Evolutionary conservation across 2,797 vertebrate species (phyloP).

Genomic region (Coreius guichenoti): DNA sequence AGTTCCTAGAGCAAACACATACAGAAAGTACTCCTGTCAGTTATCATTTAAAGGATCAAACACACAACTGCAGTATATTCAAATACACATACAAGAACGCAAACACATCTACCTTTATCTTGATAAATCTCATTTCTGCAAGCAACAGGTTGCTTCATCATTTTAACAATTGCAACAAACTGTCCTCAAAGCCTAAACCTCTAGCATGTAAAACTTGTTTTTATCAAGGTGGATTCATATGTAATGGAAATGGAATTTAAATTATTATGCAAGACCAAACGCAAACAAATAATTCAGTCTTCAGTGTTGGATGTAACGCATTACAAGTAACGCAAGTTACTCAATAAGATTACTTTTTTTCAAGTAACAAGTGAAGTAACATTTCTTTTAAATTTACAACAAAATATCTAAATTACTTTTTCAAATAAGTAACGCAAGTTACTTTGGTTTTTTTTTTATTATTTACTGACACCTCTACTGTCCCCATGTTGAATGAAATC

Average conservation of each 20-base stretch:
- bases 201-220: not conserved
- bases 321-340: too few relatives aligned
- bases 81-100: not conserved
- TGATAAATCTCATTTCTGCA: not conserved
- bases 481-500: too few relatives aligned
- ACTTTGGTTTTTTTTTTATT: too few relatives aligned
- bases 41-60: not conserved
- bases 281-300: not conserved
- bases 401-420: too few relatives aligned
- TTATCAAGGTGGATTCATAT: not conserved
- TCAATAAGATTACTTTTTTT: too few relatives aligned
- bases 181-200: not conserved
- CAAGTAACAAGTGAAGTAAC: too few relatives aligned
- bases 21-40: not conserved
- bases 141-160: not conserved
- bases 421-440: too few relatives aligned
- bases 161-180: not conserved
- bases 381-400: too few relatives aligned
- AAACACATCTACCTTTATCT: not conserved
- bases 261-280: not conserved
- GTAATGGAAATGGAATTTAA: not conserved
- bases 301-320: too few relatives aligned
- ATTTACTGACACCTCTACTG: too few relatives aligned
- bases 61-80: not conserved
- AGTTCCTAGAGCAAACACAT: constrained; percentile 79